Conservation (phyloP, 2,888 invertebrate genomes). For the Drosophila yooni region DNA sequence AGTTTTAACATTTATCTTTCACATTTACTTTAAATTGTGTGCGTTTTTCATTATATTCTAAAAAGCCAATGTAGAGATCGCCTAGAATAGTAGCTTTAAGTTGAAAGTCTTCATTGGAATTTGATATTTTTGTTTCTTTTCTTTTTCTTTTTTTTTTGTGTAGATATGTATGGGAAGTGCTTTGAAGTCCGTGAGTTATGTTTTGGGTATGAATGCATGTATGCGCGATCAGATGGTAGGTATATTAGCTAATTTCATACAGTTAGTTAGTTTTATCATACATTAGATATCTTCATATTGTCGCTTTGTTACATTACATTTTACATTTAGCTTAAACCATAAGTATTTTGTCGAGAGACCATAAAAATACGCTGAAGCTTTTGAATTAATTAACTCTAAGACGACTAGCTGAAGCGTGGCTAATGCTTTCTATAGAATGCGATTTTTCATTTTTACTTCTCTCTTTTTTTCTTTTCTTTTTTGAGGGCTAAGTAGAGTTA, state of each 20-base stretch:
- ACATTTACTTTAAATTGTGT: conserved; percentile 32
- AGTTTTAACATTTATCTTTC: conserved; percentile 16
- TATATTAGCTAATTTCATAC: conserved; percentile 52
- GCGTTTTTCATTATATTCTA: conserved; percentile 15
- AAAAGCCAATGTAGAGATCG: conserved; percentile 47
- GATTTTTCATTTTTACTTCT: neutral
- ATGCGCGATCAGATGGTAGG: conserved; percentile 41
- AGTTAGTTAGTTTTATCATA: conserved; percentile 66
- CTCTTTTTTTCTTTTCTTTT: neutral
- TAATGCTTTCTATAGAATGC: conserved; percentile 52
- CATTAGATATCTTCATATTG: conserved; percentile 73
- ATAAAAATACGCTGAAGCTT: conserved; percentile 73
- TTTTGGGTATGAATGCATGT: conserved; percentile 39
- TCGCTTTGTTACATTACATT: conserved; percentile 78
- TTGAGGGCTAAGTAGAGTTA: conserved; percentile 19
- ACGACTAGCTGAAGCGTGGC: conserved; percentile 77
- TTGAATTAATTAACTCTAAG: conserved; percentile 56
- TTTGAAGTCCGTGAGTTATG: conserved; percentile 57
- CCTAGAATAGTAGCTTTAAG: conserved; percentile 28
- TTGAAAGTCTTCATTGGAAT: conserved; percentile 35
- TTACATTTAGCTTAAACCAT: conserved; percentile 69
- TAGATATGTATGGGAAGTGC: conserved; percentile 65
- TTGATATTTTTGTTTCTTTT: neutral
- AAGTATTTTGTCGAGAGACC: conserved; percentile 55
- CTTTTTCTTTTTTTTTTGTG: conserved; percentile 7